Percentiles rank a stretch among this genome's conserved stretches.
These are phyloP conservation scores for Jordanella pulchra DNA, from an alignment of 2,797 vertebrate species.

Conservation along the genomic window DNA sequence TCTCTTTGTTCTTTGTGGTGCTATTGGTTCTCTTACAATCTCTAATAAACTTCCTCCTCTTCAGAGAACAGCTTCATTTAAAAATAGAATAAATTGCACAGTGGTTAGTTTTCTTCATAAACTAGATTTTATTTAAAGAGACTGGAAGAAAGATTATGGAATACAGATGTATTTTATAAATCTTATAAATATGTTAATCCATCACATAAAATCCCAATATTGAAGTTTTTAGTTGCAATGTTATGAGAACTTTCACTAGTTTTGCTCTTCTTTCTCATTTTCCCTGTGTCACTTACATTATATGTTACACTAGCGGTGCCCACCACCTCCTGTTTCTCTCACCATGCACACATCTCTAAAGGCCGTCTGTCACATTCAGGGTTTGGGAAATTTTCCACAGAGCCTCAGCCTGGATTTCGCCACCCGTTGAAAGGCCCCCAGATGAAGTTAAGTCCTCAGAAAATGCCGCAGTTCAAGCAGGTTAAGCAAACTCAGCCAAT, in stretches of 20 bases:
- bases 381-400: slow-evolving; percentile 65
- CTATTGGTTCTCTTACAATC: neutral
- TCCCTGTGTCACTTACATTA: slow-evolving; percentile 22
- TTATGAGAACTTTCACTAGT: neutral
- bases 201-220: neutral
- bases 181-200: neutral
- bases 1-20: neutral
- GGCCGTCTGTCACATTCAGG: slow-evolving; percentile 40
- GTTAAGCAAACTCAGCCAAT: slow-evolving; percentile 69
- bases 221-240: neutral
- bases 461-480: slow-evolving; percentile 64
- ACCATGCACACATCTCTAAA: slow-evolving; percentile 16
- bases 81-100: neutral
- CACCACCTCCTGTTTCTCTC: slow-evolving; percentile 19
- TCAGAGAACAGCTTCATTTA: neutral
- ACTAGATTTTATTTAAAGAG: neutral
- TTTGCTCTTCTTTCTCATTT: neutral
- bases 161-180: neutral
- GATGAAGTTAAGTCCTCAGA: slow-evolving; percentile 66
- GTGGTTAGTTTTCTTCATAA: neutral
- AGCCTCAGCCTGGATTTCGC: slow-evolving; percentile 29
- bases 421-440: slow-evolving; percentile 57
- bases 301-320: slow-evolving; percentile 29
- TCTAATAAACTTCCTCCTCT: neutral
- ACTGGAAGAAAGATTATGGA: neutral